These are phyloP conservation scores for Tiphia femorata DNA, from an alignment of 2,888 invertebrate genomes.

Conservation along the genomic window DNA sequence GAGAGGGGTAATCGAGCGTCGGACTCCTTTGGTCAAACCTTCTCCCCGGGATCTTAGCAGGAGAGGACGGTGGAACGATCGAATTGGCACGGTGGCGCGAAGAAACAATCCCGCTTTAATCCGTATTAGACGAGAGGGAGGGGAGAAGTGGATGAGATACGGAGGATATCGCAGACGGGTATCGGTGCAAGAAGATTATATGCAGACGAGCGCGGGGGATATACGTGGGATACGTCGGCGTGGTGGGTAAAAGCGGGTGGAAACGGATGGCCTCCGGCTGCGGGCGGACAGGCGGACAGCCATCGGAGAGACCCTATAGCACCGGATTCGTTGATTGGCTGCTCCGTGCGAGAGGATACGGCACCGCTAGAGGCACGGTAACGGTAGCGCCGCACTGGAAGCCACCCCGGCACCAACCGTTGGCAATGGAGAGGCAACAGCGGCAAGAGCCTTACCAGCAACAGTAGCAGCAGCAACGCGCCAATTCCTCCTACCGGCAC, in stretches of 20 bases:
- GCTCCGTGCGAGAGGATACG: slow-evolving; percentile 32
- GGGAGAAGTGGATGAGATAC: neutral
- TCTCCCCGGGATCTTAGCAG: too few relatives aligned
- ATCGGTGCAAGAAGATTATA: slow-evolving; percentile 16
- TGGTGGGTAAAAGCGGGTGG: slow-evolving; percentile 32
- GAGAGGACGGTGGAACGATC: too few relatives aligned
- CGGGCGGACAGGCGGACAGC: slow-evolving; percentile 43
- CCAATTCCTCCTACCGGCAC: neutral
- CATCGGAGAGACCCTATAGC: slow-evolving; percentile 36
- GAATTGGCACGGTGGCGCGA: too few relatives aligned
- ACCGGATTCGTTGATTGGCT: slow-evolving; percentile 49
- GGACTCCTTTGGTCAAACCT: too few relatives aligned
- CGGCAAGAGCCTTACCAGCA: slow-evolving; percentile 12
- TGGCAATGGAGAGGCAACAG: neutral
- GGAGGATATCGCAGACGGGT: slow-evolving; percentile 5
- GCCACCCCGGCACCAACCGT: too few relatives aligned
- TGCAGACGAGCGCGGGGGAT: slow-evolving; percentile 17
- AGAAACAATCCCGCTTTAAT: too few relatives aligned
- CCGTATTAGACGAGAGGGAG: neutral
- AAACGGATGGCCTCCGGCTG: slow-evolving; percentile 46
- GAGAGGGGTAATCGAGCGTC: too few relatives aligned
- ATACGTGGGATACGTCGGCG: neutral
- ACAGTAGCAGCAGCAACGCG: slow-evolving; percentile 31
- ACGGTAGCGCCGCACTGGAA: neutral
- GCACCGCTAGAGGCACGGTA: too few relatives aligned